These are phyloP conservation scores for Fukomys damarensis DNA, from an alignment of 2,113 vertebrate genomes.

Conservation along the genomic window DNA sequence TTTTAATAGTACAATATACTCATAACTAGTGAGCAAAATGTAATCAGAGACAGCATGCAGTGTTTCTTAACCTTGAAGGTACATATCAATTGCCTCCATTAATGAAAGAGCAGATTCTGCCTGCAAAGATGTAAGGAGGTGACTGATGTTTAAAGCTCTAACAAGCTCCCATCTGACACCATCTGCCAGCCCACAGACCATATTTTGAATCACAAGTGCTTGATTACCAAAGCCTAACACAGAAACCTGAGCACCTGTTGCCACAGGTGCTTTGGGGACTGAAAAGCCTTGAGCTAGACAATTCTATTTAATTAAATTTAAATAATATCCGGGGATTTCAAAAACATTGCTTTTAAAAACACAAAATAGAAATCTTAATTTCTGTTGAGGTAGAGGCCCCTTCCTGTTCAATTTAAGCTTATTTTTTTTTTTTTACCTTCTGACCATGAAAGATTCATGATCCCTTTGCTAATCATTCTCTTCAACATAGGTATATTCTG, in stretches of 20 bases:
- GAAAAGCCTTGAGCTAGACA: background rate
- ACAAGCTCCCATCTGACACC: background rate
- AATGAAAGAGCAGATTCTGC: background rate
- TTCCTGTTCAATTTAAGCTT: background rate
- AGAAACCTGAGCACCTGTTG: background rate
- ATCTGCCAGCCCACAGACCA: background rate
- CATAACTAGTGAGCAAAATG: background rate
- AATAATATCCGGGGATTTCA: background rate
- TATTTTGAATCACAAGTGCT: background rate
- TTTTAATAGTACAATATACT: background rate
- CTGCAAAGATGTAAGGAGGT: background rate
- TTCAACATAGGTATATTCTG: background rate
- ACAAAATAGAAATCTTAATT: background rate
- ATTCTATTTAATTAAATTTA: conserved; percentile 50
- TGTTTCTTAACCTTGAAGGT: background rate
- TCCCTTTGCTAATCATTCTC: background rate
- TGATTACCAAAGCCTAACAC: conserved; percentile 1
- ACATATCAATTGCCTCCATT: background rate
- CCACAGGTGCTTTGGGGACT: background rate
- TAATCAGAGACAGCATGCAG: background rate
- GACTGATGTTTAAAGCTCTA: background rate
- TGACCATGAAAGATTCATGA: background rate
- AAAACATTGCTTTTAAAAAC: conserved; percentile 17
- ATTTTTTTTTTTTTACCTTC: background rate
- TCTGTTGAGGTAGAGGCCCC: background rate